Conservation (phyloP, 2,888 invertebrate genomes). For the Leuctra nigra region DNA sequence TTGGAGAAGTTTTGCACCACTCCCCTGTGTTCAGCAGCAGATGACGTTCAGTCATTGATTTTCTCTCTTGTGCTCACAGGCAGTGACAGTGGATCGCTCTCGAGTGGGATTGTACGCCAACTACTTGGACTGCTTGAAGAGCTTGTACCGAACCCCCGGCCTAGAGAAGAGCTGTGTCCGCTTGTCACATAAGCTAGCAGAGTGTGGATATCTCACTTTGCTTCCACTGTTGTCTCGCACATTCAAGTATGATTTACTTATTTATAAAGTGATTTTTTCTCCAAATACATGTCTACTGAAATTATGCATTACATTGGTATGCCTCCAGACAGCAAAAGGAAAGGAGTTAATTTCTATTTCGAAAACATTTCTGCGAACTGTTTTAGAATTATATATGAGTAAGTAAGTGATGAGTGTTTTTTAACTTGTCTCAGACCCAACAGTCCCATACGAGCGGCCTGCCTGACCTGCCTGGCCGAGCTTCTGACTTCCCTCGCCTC, state of each 20-base stretch:
- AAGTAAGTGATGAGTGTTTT: too few species aligned
- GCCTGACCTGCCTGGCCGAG: background rate
- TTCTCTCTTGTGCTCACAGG: background rate
- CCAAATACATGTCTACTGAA: too few species aligned
- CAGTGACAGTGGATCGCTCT: background rate
- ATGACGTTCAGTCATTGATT: too few species aligned
- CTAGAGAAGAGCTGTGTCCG: background rate
- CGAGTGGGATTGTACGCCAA: background rate
- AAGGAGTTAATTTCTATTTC: too few species aligned
- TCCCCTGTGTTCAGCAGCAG: too few species aligned
- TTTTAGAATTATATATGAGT: too few species aligned
- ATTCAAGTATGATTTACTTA: too few species aligned
- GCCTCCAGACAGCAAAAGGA: too few species aligned
- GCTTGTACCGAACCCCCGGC: background rate
- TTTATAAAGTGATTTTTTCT: too few species aligned
- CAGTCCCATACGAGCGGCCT: background rate
- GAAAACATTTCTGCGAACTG: too few species aligned
- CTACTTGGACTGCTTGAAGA: background rate
- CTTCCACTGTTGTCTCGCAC: background rate
- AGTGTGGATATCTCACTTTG: background rate
- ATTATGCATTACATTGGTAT: too few species aligned
- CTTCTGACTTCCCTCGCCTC: background rate
- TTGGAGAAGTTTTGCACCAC: too few species aligned
- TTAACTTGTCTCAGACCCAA: background rate
- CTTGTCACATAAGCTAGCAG: background rate